These are phyloP conservation scores for Hartigia nigra DNA, from an alignment of 2,888 invertebrate genomes.

Conservation along the genomic window DNA sequence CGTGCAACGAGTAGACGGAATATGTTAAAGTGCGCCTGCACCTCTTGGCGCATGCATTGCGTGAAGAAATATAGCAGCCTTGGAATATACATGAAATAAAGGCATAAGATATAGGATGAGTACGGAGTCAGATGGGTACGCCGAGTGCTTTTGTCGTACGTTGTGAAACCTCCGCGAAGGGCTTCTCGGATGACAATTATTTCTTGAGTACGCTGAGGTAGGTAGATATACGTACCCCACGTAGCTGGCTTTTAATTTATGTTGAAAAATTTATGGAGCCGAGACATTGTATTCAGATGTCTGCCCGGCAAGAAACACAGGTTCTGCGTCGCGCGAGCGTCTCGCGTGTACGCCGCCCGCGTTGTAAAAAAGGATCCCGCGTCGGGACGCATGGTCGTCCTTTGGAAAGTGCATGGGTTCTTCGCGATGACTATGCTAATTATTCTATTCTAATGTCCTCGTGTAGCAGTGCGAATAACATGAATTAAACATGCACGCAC, in stretches of 20 bases:
- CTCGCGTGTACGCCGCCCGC: constrained; percentile 10
- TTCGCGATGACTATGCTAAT: neutral
- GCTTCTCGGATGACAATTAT: constrained; percentile 54
- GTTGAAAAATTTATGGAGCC: constrained; percentile 52
- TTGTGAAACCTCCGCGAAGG: constrained; percentile 15
- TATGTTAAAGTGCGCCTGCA: constrained; percentile 37
- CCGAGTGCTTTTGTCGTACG: constrained; percentile 21
- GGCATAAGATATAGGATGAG: constrained; percentile 5
- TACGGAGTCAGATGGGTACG: constrained; percentile 11
- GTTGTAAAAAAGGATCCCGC: constrained; percentile 9
- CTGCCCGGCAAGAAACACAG: constrained; percentile 42
- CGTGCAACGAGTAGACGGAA: constrained; percentile 16
- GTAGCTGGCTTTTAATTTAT: constrained; percentile 46
- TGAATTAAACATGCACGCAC: neutral
- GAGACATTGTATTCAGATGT: constrained; percentile 54
- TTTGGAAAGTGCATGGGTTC: neutral
- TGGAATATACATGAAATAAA: neutral
- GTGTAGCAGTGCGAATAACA: neutral
- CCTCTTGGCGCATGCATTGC: constrained; percentile 4
- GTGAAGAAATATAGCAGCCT: neutral
- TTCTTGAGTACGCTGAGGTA: constrained; percentile 40
- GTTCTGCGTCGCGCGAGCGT: constrained; percentile 29
- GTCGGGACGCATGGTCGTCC: neutral
- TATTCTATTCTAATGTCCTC: neutral
- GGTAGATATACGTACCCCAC: neutral